Evolutionary conservation across 2,797 vertebrate species (phyloP).

Genomic region (Trachops cirrhosus): DNA sequence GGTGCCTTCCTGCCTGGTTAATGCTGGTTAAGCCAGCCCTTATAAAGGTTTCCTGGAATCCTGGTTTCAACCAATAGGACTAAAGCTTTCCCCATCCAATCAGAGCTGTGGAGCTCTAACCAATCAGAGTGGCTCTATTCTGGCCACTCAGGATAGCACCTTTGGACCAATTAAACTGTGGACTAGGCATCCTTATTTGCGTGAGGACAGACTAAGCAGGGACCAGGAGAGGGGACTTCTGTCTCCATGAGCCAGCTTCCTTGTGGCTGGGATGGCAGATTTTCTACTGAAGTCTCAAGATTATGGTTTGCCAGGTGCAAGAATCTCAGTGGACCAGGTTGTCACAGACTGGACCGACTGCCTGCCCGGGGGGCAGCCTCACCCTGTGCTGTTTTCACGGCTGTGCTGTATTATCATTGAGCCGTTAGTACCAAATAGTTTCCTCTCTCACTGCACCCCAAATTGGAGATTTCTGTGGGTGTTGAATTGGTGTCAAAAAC

Average conservation of each 20-base stretch:
- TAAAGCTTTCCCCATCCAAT: background rate
- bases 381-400: background rate
- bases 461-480: background rate
- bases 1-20: too few relatives aligned
- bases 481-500: background rate
- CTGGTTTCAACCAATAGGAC: background rate
- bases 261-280: background rate
- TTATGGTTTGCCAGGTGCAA: background rate
- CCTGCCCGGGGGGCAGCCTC: background rate
- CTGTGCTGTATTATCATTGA: background rate
- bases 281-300: background rate
- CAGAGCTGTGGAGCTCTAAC: background rate
- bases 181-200: background rate
- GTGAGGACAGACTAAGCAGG: background rate
- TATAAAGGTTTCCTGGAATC: background rate
- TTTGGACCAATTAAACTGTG: background rate
- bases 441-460: background rate
- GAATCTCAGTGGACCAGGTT: background rate
- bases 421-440: too few relatives aligned
- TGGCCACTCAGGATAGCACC: background rate
- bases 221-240: background rate
- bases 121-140: background rate
- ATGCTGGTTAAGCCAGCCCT: background rate
- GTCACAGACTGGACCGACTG: background rate
- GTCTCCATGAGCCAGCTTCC: background rate